Base-by-base conservation (phyloP, 2,888 invertebrate genomes). In the Romanomermis culicivorax region DNA sequence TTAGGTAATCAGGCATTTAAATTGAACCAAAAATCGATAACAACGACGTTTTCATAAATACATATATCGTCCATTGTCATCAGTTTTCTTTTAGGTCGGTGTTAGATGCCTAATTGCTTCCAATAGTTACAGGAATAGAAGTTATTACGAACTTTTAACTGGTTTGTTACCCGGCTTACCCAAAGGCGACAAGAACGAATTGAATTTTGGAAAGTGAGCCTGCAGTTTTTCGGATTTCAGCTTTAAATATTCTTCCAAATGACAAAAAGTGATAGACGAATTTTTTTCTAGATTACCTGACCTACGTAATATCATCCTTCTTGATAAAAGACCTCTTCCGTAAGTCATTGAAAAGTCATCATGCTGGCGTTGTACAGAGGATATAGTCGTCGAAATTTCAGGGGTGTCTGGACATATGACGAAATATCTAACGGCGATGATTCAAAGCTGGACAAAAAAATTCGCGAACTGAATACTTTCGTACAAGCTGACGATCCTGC, bases 401-500 rank as follows among this genome's bases (percentile, higher is more conserved):
- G 75, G 30, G 78, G 73, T 60, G 68, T 73, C 1, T 66, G 70
- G 51, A 52, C 20, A 2, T 55, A 53, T 51, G 36, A 52, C 17
- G 51, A 51, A 3, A 51, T 55, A 20, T 52, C n/a, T n/a, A 17
- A 7, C 20, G 69, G 70, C 42, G 74, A 69, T 17, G 70, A 68
- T 4, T 65, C 61, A 11, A 65, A 69, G n/a, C 66, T 68, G 25
- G 59, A 64, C 17, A 57, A 62, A 30, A 59, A 62, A 20, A 61
- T 77, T 42, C 60, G 65, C 17, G 64, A 72, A 43, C 64, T 75
- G 53, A 79, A 80, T 64, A 60, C 69, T 0, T 61, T 67, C 0
- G 74, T 84, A 14, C 74, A 77, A 51, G 78, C 82, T 36, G 80
- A 81, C 66, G 77, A 77, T 47, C 75, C 79, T 0, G 79, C 78